Base-by-base conservation (phyloP, 2,797 vertebrate genomes). In the Nannoperca obscura region DNA sequence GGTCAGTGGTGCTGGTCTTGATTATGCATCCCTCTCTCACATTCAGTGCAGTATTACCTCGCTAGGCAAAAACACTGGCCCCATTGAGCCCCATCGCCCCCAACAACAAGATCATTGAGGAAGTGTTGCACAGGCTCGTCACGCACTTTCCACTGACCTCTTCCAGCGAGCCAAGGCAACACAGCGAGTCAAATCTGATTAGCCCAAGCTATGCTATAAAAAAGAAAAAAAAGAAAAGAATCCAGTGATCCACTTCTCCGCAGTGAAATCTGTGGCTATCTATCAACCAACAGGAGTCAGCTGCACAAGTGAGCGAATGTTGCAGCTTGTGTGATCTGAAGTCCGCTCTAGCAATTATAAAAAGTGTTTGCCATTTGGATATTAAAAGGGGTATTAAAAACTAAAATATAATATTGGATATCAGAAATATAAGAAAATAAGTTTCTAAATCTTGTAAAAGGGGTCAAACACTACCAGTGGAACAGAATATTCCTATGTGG, bases 41-140 rank as follows among this genome's bases (percentile, higher is more conserved):
- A 93, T 94, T 95, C 93, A 90, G 90, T 15, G 64, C 84, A 90
- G 87, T 74, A 92, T 93, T 92, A 91, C 91, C 84, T 88, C 60
- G 74, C 82, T 73, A 74, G 86, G 85, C 83, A 90, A 85, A 83
- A 92, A 92, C 92, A 94, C 89, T 90, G 91, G 88, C 88, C 86
- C 91, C 77, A 92, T 90, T 90, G 85, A 95, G 90, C 73, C 72
- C 20, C 68, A 38, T 42, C 81, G 84, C 90, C 87, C 87, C 76
- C 86, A 92, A 91, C 91, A 93, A 90, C 87, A 90, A 80, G 85
- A 91, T 92, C 90, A 93, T 92, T 93, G 91, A 94, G 88, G 86
- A 90, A 89, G 88, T 91, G 87, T 93, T 82, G 78, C 88, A 66
- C 71, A 74, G 80, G 76, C 89, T 69, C 83, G 89, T 91, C 85